A percentile compares a stretch with the other conserved stretches of the same genome.
Evolutionary conservation across 2,888 invertebrate species (phyloP).

Genomic region (Autographa pulchrina): DNA sequence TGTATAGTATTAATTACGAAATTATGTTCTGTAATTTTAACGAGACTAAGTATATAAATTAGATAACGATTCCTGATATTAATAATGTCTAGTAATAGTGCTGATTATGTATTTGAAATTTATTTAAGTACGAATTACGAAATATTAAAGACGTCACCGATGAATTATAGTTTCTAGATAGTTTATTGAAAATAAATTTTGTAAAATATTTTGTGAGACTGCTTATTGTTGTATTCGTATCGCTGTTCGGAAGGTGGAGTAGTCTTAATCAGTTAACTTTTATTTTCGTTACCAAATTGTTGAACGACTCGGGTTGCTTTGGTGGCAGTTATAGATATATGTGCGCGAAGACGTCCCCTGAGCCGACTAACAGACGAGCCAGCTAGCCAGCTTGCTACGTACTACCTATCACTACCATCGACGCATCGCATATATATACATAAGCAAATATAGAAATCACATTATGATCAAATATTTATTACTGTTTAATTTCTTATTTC

Average conservation of each 20-base stretch:
- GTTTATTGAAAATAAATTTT: constrained; percentile 85
- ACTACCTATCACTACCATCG: constrained; percentile 72
- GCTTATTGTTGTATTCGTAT: constrained; percentile 89
- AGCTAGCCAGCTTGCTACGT: constrained; percentile 30
- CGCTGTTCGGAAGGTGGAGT: constrained; percentile 84
- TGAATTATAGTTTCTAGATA: constrained; percentile 87
- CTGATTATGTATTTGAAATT: constrained; percentile 87
- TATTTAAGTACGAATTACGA: constrained; percentile 83
- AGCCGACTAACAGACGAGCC: constrained; percentile 42
- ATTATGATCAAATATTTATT: constrained; percentile 89
- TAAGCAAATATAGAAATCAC: constrained; percentile 79
- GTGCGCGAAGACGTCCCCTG: constrained; percentile 64
- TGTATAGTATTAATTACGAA: constrained; percentile 89
- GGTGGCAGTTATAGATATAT: constrained; percentile 82
- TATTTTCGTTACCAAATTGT: constrained; percentile 89
- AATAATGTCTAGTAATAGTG: constrained; percentile 86
- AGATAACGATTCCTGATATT: constrained; percentile 89
- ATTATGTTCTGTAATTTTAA: constrained; percentile 88
- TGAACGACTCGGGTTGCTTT: constrained; percentile 85
- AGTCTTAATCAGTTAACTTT: constrained; percentile 85
- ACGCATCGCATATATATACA: constrained; percentile 75
- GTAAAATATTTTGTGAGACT: constrained; percentile 89
- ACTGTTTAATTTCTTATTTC: constrained; percentile 87
- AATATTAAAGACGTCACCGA: constrained; percentile 85
- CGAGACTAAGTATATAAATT: constrained; percentile 87